Base-by-base conservation (phyloP, 2,113 vertebrate genomes). In the Prionailurus bengalensis region DNA sequence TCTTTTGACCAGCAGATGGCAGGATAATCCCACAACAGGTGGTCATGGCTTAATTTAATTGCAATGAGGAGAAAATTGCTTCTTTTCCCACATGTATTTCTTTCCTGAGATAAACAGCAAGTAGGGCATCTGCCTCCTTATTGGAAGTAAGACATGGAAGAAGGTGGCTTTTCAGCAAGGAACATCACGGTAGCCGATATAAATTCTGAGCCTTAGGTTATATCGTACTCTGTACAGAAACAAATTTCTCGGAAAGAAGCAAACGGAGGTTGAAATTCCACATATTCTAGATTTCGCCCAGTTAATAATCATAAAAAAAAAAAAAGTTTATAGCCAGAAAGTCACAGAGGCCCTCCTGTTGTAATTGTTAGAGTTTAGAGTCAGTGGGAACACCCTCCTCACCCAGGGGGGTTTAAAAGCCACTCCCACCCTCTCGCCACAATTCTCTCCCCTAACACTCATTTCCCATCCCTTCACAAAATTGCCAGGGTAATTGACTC, bases 1-100 rank as follows among this genome's bases (percentile, higher is more conserved):
- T 55, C 80, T 94, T 98, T 97, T 87, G 97, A 97, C 98, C 98
- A 98, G 98, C 98, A 99, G 99, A 98, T 99, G 99, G 98, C 98
- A 98, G 98, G 89, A 96, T 81, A 98, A 98, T 95, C 98, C 98
- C 98, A 98, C 98, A 95, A 97, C 98, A 99, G 98, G 98, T 98
- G 97, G 97, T 96, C 95, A 81, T 86, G 97, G 97, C 97, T 97
- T 95, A 33, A 94, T 94, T 98, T 97, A 95, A 96, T 95, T 93
- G 3, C 93, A 91, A 65, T 87, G 97, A 98, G 96, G 97, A 97
- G 97, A 96, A 95, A 91, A 98, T 97, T 97, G 70, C 94, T 98
- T 42, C 3, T 97, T 96, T 98, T 97, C 98, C 98, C 86, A 33
- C 61, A 97, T 94, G 96, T 33, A 92, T 97, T 97, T 98, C 84